These are phyloP conservation scores for Drepana falcataria DNA, from an alignment of 2,888 invertebrate genomes.

Conservation along the genomic window DNA sequence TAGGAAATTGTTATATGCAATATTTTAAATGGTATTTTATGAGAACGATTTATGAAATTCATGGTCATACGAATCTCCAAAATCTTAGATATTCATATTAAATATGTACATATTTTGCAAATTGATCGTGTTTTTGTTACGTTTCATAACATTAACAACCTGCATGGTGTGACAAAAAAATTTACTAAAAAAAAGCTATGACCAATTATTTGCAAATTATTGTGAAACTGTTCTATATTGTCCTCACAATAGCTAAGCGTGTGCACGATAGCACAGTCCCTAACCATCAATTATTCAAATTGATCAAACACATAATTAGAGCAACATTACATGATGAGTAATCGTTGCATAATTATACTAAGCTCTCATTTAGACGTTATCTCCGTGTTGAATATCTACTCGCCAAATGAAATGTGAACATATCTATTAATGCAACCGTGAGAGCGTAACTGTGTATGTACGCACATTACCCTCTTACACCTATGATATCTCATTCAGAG, in stretches of 20 bases:
- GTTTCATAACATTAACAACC: no score
- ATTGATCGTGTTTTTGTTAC: no score
- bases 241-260: constrained; percentile 3
- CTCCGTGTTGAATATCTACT: constrained; percentile 28
- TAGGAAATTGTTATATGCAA: no score
- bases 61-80: no score
- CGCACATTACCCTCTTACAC: constrained; percentile 13
- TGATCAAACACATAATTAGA: constrained; percentile 38
- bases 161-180: no score
- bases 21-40: no score
- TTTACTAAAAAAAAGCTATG: no score
- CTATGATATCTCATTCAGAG: constrained; percentile 4
- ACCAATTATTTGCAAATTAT: no score
- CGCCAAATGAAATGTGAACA: constrained; percentile 57
- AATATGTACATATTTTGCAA: no score
- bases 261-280: constrained; percentile 6
- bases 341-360: constrained; percentile 49
- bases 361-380: constrained; percentile 24
- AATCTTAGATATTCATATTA: no score
- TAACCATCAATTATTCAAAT: constrained; percentile 26
- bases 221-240: constrained; percentile 5
- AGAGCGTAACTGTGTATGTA: constrained; percentile 42
- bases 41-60: no score
- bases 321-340: constrained; percentile 45
- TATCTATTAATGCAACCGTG: constrained; percentile 49